These are phyloP conservation scores for Apostichopus parvimensis DNA, from an alignment of 35 echinoderm and acorn worm species.

Conservation along the genomic window DNA sequence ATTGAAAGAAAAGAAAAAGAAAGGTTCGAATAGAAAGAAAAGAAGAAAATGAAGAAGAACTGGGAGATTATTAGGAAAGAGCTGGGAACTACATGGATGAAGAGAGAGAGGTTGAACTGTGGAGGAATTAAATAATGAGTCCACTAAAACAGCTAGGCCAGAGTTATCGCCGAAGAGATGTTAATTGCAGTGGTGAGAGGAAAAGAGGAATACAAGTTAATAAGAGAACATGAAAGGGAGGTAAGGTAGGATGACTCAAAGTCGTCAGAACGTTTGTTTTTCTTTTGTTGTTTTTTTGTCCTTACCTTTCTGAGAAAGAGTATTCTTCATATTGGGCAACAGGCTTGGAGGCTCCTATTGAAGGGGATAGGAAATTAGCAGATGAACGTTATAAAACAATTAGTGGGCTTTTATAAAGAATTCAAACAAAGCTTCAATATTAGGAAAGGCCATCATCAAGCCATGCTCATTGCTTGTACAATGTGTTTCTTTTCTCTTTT, in stretches of 20 bases:
- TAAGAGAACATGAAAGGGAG: constrained; percentile 9
- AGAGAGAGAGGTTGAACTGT: not conserved
- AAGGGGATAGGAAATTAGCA: constrained; percentile 51
- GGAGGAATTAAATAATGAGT: not conserved
- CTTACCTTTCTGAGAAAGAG: constrained; percentile 62
- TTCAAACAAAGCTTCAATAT: not conserved
- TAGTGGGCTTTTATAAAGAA: not conserved
- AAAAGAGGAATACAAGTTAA: not conserved
- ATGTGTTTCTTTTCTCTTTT: too few relatives aligned
- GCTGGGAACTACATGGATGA: not conserved
- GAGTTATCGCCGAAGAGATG: not conserved
- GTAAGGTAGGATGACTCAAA: constrained; percentile 10
- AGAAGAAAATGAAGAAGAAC: not conserved
- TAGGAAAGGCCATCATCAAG: not conserved
- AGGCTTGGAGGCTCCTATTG: constrained; percentile 47
- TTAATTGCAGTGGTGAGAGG: not conserved
- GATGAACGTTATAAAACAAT: constrained; percentile 6
- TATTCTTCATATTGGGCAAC: constrained; percentile 57
- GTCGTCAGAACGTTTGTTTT: not conserved
- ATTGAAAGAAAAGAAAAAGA: not conserved
- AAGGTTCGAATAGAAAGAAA: not conserved
- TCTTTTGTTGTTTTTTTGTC: not conserved
- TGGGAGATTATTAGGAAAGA: not conserved
- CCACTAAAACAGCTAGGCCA: not conserved
- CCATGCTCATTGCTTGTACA: not conserved